Base-by-base conservation (phyloP, 2,797 vertebrate genomes). In the Calcarius lapponicus region DNA sequence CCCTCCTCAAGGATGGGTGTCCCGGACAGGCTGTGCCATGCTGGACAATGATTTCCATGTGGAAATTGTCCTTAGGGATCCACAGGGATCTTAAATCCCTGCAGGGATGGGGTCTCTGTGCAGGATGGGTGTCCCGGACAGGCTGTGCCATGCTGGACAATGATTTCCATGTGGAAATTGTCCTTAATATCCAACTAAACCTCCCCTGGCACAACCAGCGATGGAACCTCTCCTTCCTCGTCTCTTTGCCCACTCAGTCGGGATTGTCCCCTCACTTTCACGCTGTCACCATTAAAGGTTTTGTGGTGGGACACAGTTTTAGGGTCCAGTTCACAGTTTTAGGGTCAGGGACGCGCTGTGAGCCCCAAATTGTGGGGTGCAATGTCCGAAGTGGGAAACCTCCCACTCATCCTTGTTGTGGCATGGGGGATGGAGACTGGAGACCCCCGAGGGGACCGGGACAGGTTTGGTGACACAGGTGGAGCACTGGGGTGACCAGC, bases 221-320 rank as follows among this genome's bases (percentile, higher is more conserved):
- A 9, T 0, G 1, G 31, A 28, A 17, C 3, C 22, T 32, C 1
- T 16, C 60, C 54, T 28, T 19, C n/a, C 14, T 5, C 43, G 11
- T 28, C 18, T 4, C 40, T n/a, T 25, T 17, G 25, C 61, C 31
- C 17, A 0, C 3, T 18, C 18, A 1, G 14, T 3, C 2, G 5
- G 32, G 3, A 0, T 11, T 1, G 7, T 1, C 25, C 22, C 11
- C 22, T 60, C 18, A 0, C 9, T 12, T 13, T 16, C 4, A 1
- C 0, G 0, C 3, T 8, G 0, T 2, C 80, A 6, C 29, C 15
- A 1, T 17, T 9, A 3, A 24, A 2, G n/a, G 2, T 60, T 74
- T 31, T 3, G 2, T 9, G 3, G 11, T 2, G 2, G 4, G 7
- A 5, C 15, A 8, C 32, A 5, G 26, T 8, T 24, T 45, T n/a